Evolutionary conservation across 2,888 invertebrate species (phyloP).

Genomic region (Augiades crinisus): DNA sequence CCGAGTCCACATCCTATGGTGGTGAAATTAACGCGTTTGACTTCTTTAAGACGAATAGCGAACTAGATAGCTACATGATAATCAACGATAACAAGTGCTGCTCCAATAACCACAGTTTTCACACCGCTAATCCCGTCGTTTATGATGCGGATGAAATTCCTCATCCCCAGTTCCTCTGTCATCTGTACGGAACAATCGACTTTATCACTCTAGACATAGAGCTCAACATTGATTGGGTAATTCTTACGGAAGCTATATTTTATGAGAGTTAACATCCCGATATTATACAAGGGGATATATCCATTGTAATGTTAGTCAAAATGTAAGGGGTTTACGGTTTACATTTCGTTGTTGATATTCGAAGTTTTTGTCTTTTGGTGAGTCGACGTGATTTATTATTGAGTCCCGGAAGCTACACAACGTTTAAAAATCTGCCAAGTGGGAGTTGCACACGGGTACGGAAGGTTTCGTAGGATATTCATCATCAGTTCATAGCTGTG

Average conservation of each 20-base stretch:
- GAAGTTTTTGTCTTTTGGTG: too few species aligned
- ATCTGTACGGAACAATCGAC: not conserved
- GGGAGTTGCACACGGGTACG: too few species aligned
- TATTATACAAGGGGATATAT: not conserved
- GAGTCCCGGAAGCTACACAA: too few species aligned
- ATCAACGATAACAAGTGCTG: conserved; percentile 3
- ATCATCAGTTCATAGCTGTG: too few species aligned
- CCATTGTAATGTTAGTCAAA: not conserved
- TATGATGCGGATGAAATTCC: conserved; percentile 21
- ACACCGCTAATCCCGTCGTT: conserved; percentile 23
- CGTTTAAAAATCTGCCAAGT: too few species aligned
- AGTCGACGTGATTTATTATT: too few species aligned
- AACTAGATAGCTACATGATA: conserved; percentile 1
- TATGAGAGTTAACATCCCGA: conserved; percentile 26
- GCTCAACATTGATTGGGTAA: not conserved
- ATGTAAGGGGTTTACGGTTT: not conserved
- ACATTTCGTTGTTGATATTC: too few species aligned
- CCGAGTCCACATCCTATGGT: too few species aligned
- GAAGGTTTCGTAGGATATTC: not conserved
- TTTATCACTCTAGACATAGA: not conserved
- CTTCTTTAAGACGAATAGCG: too few species aligned
- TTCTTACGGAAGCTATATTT: conserved; percentile 29
- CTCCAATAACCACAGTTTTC: conserved; percentile 20
- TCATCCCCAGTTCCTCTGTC: conserved; percentile 5
- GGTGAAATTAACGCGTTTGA: too few species aligned